Evolutionary conservation across 2,888 invertebrate species (phyloP).

Genomic region (Tenthredo livida): DNA sequence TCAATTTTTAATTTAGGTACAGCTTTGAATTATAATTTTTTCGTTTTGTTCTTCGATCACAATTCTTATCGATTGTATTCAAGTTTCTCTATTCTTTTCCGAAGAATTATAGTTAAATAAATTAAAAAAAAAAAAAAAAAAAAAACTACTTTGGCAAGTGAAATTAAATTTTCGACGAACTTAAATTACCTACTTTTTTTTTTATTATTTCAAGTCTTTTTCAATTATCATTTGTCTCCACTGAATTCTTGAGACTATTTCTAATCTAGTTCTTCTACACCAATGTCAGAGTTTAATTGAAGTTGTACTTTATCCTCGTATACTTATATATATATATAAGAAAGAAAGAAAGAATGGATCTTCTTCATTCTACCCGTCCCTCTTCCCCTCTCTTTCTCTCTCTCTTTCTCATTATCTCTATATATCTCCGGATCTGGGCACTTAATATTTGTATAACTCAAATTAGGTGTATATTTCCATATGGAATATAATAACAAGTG

Average conservation of each 20-base stretch:
- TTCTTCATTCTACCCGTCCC: not conserved
- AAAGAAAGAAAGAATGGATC: not conserved
- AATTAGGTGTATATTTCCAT: not conserved
- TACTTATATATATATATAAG: not conserved
- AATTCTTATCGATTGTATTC: too few relatives aligned
- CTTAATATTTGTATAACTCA: not conserved
- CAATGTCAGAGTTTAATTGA: not conserved
- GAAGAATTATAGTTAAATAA: too few relatives aligned
- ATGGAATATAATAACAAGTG: not conserved
- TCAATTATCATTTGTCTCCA: not conserved
- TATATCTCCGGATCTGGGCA: not conserved
- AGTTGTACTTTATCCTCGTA: not conserved
- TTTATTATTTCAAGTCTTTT: not conserved
- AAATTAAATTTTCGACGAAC: too few relatives aligned
- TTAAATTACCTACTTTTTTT: too few relatives aligned
- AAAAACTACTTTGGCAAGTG: too few relatives aligned
- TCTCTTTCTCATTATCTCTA: not conserved
- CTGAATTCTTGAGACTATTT: not conserved
- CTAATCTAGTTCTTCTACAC: not conserved
- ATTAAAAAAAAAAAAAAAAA: too few relatives aligned
- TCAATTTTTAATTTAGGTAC: too few relatives aligned
- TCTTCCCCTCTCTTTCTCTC: not conserved
- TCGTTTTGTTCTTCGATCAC: too few relatives aligned
- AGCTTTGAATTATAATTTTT: too few relatives aligned
- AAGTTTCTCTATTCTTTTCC: too few relatives aligned